Evolutionary conservation across 2,888 invertebrate genomes (phyloP).

Genomic region (Pristionchus exspectatus): DNA sequence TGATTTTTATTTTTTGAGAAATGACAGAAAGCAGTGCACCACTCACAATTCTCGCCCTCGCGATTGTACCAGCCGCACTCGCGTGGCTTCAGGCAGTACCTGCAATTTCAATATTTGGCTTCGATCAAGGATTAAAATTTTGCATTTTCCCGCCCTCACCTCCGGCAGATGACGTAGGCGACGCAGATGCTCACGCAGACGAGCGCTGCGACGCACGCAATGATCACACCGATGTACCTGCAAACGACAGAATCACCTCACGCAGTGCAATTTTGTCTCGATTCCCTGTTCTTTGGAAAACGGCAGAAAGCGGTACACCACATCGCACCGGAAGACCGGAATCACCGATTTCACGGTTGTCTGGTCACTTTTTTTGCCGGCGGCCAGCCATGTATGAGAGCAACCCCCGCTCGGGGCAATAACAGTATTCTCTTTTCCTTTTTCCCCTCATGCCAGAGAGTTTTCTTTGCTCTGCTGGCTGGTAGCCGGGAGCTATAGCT

Average conservation of each 20-base stretch:
- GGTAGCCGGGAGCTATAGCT: constrained; percentile 21
- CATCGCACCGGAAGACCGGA: not conserved
- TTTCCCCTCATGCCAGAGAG: not conserved
- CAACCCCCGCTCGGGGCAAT: not conserved
- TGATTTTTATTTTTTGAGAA: not conserved
- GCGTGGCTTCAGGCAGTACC: constrained; percentile 48
- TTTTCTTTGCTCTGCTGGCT: constrained; percentile 39
- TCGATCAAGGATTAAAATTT: not conserved
- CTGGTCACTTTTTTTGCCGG: constrained; percentile 29
- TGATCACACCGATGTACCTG: constrained; percentile 53
- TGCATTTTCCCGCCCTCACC: not conserved
- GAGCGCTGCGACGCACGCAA: constrained; percentile 15
- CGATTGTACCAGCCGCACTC: constrained; percentile 52
- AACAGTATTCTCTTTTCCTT: constrained; percentile 22
- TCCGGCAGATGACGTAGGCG: constrained; percentile 47
- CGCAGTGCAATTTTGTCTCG: not conserved
- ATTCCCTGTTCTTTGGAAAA: constrained; percentile 33
- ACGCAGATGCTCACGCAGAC: constrained; percentile 26
- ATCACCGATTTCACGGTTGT: constrained; percentile 23
- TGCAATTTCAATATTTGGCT: not conserved
- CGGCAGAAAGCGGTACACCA: constrained; percentile 30
- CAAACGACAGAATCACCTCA: constrained; percentile 26
- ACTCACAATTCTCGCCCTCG: constrained; percentile 54
- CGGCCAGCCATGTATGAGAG: constrained; percentile 7
- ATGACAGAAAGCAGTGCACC: not conserved